phyloP scores from a whole-genome alignment of 2,888 invertebrate species.

The Arrhopalites spinosus region DNA sequence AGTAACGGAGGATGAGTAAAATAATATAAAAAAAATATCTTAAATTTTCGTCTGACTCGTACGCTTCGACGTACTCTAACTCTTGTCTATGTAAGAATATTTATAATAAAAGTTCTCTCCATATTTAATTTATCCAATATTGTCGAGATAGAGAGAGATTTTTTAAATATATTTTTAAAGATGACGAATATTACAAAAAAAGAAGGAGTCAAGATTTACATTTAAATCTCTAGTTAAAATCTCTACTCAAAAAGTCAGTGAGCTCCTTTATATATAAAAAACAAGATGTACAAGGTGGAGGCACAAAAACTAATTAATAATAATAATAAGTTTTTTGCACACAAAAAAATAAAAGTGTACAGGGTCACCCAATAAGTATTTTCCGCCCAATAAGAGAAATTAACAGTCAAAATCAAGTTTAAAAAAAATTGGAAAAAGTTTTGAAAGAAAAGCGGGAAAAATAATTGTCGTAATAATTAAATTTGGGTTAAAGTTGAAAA shows the following conservation, averaged over 20 bases:
- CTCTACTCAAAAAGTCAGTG: constrained; percentile 3
- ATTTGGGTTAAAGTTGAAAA: neutral
- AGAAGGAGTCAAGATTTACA: neutral
- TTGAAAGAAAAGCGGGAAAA: neutral
- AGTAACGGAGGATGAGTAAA: constrained; percentile 12
- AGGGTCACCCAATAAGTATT: neutral
- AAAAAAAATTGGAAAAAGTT: neutral
- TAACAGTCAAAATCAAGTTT: neutral
- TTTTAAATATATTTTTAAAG: constrained; percentile 7
- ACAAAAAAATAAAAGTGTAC: too few relatives aligned
- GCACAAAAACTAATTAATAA: neutral
- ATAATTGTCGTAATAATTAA: neutral
- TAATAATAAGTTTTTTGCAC: neutral
- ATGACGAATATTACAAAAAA: constrained; percentile 2
- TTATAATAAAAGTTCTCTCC: neutral
- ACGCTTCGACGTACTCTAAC: neutral
- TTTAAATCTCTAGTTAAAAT: neutral
- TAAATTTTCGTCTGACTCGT: constrained; percentile 15
- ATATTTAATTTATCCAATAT: neutral
- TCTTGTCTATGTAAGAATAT: neutral
- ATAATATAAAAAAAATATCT: constrained; percentile 11
- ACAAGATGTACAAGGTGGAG: neutral
- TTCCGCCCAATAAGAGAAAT: neutral
- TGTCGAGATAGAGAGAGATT: neutral
- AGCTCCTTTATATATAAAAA: constrained; percentile 5